Percentiles rank a stretch among this genome's conserved stretches.
Conservation (phyloP, 2,888 invertebrate species). For the Thera obeliscata region DNA sequence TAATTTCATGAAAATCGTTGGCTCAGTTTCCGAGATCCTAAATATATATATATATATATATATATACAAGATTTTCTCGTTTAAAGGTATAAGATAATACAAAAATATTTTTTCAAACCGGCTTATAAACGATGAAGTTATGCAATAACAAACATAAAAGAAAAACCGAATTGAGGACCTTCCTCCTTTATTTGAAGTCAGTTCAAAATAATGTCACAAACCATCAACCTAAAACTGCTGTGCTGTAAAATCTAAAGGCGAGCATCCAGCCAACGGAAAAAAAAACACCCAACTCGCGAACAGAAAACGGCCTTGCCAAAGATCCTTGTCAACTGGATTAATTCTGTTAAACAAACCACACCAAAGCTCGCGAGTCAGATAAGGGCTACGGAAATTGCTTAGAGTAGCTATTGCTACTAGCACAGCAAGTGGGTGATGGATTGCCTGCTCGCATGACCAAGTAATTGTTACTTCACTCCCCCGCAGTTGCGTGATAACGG, state of each 20-base stretch:
- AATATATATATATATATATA: too few species aligned
- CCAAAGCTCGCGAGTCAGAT: slow-evolving; percentile 71
- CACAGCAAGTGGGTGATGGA: slow-evolving; percentile 79
- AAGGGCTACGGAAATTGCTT: slow-evolving; percentile 80
- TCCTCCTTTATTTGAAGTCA: too few species aligned
- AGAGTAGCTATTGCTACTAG: slow-evolving; percentile 74
- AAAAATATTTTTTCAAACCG: too few species aligned
- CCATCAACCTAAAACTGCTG: slow-evolving; percentile 16
- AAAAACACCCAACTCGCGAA: slow-evolving; percentile 18
- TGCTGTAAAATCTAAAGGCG: slow-evolving; percentile 8
- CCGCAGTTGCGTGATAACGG: slow-evolving; percentile 65
- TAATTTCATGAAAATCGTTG: too few species aligned
- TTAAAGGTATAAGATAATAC: too few species aligned
- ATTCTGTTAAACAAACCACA: slow-evolving; percentile 79
- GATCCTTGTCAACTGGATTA: slow-evolving; percentile 63
- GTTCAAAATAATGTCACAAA: too few species aligned
- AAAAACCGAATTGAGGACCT: too few species aligned
- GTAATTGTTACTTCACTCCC: slow-evolving; percentile 79
- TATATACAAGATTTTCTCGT: too few species aligned
- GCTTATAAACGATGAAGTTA: too few species aligned
- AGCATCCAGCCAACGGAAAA: slow-evolving; percentile 20
- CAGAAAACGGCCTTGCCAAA: slow-evolving; percentile 58
- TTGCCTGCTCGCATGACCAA: slow-evolving; percentile 78
- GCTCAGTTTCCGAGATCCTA: too few species aligned
- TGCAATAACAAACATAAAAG: too few species aligned